Evolutionary conservation across 2,797 vertebrate species (phyloP).

Genomic region (Arctocebus calabarensis): DNA sequence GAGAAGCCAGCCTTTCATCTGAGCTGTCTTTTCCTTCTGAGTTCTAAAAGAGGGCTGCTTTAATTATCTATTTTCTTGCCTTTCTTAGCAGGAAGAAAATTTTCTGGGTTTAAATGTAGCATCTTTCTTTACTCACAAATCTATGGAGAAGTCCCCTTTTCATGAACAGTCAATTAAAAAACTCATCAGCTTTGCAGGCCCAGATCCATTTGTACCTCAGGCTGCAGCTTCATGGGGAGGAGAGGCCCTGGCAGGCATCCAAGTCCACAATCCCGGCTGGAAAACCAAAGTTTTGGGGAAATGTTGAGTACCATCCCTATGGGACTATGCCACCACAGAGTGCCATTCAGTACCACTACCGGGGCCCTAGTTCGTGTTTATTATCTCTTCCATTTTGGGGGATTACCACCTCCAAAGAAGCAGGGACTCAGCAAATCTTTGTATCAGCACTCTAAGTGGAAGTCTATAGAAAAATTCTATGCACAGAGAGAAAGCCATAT

Average conservation of each 20-base stretch:
- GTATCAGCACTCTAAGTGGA: not conserved
- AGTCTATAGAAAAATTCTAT: constrained; percentile 9
- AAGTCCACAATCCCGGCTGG: not conserved
- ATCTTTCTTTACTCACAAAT: constrained; percentile 52
- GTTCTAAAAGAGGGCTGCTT: constrained; percentile 28
- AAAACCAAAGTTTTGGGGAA: not conserved
- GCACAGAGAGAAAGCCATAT: not conserved
- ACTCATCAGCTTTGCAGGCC: not conserved
- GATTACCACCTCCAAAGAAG: not conserved
- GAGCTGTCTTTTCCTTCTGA: not conserved
- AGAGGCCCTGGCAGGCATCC: not conserved
- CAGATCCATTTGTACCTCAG: not conserved
- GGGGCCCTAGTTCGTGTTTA: not conserved
- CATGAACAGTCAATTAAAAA: not conserved
- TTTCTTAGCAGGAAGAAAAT: constrained; percentile 54
- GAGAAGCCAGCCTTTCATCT: constrained; percentile 48
- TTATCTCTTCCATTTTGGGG: not conserved
- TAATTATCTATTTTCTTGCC: constrained; percentile 60
- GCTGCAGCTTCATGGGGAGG: not conserved
- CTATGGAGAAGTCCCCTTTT: constrained; percentile 30
- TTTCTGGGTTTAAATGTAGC: not conserved
- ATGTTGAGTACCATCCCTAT: not conserved
- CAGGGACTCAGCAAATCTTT: not conserved
- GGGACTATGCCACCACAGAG: not conserved
- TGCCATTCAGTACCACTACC: not conserved